Evolutionary conservation across 2,888 invertebrate species (phyloP), one percentile per base, ranked within the genome.

Genomic region (Theristus sp.): DNA sequence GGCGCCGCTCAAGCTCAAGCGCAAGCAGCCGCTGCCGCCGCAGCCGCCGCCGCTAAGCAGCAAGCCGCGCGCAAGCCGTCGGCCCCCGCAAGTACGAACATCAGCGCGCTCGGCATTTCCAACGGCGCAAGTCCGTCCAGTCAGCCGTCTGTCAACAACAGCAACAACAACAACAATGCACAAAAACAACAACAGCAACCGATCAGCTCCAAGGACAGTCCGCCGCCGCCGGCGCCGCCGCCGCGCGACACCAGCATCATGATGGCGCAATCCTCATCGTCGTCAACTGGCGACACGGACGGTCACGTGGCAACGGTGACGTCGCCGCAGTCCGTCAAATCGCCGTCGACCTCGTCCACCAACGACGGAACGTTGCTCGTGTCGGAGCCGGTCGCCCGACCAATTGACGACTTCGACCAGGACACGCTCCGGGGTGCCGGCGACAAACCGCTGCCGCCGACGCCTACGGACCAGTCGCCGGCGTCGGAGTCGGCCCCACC

Each of bases 381-480:
- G n/a, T 56, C 56, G 22, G 56, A 56, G 30, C 10, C 30, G 10
- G 26, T 29, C 30, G 54, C 22, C 54, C 26, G 17, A 10, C 26
- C 54, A n/a, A 17, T 49, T n/a, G 49, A 49, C 24, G 49, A 49
- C 49, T 49, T 49, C n/a, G 49, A 49, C 10, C 38, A 38, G 38
- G 38, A n/a, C n/a, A n/a, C n/a, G n/a, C n/a, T n/a, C n/a, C n/a
- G n/a, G n/a, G n/a, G n/a, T n/a, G n/a, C n/a, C n/a, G n/a, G n/a
- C n/a, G 90, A 89, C 74, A 82, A 90, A 67, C 91, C 91, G 59
- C 80, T 91, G 71, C 91, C 91, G 61, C 91, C 91, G 58, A 91
- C 91, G 59, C 91, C 91, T 52, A 90, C 89, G 75, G 90, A 91
- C 60, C 65, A 65, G 56, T 66, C 68, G n/a, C 67, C 68, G 1